phyloP scores from a whole-genome alignment of 1,140 invertebrate species.

The Camponotus pennsylvanicus region DNA sequence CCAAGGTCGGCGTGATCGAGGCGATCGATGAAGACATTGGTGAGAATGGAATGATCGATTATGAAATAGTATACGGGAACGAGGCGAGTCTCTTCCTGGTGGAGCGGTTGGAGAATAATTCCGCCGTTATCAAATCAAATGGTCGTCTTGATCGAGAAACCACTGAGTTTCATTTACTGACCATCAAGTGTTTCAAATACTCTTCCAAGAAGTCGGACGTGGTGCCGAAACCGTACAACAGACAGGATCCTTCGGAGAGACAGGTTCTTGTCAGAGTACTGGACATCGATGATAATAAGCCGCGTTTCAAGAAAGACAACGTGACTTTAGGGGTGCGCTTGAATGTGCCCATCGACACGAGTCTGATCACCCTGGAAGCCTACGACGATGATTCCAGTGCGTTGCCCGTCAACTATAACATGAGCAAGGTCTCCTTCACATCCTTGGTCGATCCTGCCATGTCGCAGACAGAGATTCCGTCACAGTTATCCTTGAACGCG shows the following conservation, averaged over 20 bases:
- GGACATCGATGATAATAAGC: conserved; percentile 92
- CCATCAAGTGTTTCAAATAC: conserved; percentile 91
- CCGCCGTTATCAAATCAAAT: conserved; percentile 88
- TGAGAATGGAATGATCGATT: conserved; percentile 92
- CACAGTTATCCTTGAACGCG: conserved; percentile 88
- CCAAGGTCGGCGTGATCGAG: conserved; percentile 89
- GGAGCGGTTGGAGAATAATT: conserved; percentile 89
- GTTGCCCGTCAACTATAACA: conserved; percentile 88
- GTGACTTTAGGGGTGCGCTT: conserved; percentile 91
- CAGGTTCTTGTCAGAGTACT: conserved; percentile 89
- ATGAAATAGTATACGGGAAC: conserved; percentile 91
- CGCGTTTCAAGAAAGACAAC: conserved; percentile 89
- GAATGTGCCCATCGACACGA: conserved; percentile 91
- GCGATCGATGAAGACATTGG: conserved; percentile 92
- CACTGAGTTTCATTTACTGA: conserved; percentile 88
- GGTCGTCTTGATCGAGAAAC: conserved; percentile 90
- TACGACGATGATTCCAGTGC: conserved; percentile 90
- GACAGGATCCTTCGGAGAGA: conserved; percentile 90
- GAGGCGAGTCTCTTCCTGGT: conserved; percentile 89
- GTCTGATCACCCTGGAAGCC: conserved; percentile 89
- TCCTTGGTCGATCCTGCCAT: conserved; percentile 87
- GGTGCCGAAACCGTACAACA: conserved; percentile 88
- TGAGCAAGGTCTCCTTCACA: conserved; percentile 89
- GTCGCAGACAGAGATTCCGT: conserved; percentile 85
- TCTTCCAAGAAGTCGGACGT: conserved; percentile 82